A percentile compares a stretch with the other conserved stretches of the same genome.
These are phyloP conservation scores for Emydoidea blandingii DNA, from an alignment of 2,797 vertebrate species.

Conservation along the genomic window DNA sequence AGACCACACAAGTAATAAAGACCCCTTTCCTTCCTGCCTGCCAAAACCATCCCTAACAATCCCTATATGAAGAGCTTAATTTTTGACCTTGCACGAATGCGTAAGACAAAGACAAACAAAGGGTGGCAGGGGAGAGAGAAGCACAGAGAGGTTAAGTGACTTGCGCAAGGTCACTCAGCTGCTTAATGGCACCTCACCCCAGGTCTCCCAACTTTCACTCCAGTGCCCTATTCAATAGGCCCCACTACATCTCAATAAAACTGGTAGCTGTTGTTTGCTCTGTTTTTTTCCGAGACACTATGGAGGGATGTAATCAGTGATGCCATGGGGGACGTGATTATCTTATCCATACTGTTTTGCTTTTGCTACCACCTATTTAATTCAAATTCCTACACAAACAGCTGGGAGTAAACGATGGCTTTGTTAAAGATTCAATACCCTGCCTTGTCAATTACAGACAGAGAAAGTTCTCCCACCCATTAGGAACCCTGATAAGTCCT, in stretches of 20 bases:
- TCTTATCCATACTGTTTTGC: neutral
- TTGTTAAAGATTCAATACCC: neutral
- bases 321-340: neutral
- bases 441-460: neutral
- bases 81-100: neutral
- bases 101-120: neutral
- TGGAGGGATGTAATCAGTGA: neutral
- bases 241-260: neutral
- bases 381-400: neutral
- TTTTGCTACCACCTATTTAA: neutral
- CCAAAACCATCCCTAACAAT: neutral
- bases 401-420: neutral
- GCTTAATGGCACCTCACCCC: neutral
- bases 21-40: slow-evolving; percentile 3
- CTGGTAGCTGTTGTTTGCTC: neutral
- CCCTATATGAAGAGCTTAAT: neutral
- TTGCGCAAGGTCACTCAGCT: neutral
- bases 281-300: neutral
- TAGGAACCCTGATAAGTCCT: neutral
- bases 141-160: no score
- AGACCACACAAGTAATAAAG: slow-evolving; percentile 38
- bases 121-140: neutral
- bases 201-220: neutral
- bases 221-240: neutral
- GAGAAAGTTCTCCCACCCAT: neutral